Percentiles rank a stretch among this genome's conserved stretches.
These are phyloP conservation scores for Hydrophis major DNA, from an alignment of 2,797 vertebrate species.

Conservation along the genomic window DNA sequence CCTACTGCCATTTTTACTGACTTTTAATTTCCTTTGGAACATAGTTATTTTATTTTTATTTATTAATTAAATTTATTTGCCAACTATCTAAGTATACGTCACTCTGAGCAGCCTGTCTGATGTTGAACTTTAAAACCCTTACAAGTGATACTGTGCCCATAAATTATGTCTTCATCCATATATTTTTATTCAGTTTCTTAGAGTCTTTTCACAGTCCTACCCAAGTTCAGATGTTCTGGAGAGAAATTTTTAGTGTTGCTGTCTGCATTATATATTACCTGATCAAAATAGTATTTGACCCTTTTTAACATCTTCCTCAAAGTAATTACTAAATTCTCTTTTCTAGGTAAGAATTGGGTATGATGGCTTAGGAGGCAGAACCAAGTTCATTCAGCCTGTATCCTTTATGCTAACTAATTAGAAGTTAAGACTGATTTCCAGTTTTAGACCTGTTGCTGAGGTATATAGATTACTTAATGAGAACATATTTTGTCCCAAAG, in stretches of 20 bases:
- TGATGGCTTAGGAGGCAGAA: constrained; percentile 92
- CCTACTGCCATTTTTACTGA: background rate
- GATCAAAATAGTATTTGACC: background rate
- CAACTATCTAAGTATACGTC: background rate
- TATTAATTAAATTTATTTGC: background rate
- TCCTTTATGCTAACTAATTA: constrained; percentile 72
- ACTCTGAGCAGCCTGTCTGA: background rate
- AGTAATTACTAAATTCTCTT: constrained; percentile 24
- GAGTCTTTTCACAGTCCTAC: background rate
- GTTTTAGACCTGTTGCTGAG: background rate
- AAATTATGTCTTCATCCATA: background rate
- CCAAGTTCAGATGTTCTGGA: background rate
- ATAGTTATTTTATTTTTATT: background rate
- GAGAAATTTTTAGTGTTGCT: background rate
- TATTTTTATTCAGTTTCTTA: background rate
- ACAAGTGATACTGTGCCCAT: background rate
- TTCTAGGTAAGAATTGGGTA: constrained; percentile 86
- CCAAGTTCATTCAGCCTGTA: constrained; percentile 94
- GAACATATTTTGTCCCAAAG: background rate
- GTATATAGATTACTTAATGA: background rate
- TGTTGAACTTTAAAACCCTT: background rate
- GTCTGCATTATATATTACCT: background rate
- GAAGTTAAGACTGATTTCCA: background rate
- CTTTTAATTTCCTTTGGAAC: background rate
- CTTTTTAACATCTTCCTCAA: background rate